A percentile compares a stretch with the other conserved stretches of the same genome.
Evolutionary conservation across 2,113 vertebrate species (phyloP).

Genomic region (Lepus europaeus): DNA sequence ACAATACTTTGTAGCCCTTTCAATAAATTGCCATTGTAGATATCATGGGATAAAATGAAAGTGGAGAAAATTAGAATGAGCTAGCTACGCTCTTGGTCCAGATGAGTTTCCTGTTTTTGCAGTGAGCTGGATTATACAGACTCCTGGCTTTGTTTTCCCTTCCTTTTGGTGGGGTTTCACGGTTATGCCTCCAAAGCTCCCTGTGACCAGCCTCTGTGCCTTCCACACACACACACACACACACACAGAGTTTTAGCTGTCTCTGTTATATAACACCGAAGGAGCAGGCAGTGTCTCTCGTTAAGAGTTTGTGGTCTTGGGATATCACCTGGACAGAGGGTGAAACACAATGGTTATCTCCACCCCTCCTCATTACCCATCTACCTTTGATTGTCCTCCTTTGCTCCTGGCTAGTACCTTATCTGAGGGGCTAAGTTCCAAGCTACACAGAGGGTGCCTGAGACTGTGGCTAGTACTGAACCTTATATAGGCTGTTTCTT

Average conservation of each 20-base stretch:
- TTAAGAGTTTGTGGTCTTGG: background rate
- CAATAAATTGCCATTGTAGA: slow-evolving; percentile 14
- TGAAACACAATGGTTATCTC: background rate
- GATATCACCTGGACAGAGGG: too few relatives aligned
- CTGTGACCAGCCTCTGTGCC: background rate
- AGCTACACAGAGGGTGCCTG: background rate
- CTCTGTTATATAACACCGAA: background rate
- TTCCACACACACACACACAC: background rate
- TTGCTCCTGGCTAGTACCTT: background rate
- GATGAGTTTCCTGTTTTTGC: background rate
- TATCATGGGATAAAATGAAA: slow-evolving; percentile 43
- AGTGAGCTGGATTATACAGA: background rate
- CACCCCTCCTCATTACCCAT: background rate
- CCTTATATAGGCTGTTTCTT: background rate
- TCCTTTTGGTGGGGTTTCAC: background rate
- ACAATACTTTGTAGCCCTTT: slow-evolving; percentile 2
- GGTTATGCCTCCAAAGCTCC: background rate
- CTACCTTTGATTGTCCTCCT: background rate
- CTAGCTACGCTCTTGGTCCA: background rate
- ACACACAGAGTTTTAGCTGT: background rate
- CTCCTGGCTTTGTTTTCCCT: background rate
- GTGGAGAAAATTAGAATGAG: background rate
- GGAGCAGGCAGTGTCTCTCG: background rate
- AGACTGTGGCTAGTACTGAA: background rate
- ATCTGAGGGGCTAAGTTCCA: background rate